These are phyloP conservation scores for Actias luna DNA, from an alignment of 2,888 invertebrate genomes.

Conservation along the genomic window DNA sequence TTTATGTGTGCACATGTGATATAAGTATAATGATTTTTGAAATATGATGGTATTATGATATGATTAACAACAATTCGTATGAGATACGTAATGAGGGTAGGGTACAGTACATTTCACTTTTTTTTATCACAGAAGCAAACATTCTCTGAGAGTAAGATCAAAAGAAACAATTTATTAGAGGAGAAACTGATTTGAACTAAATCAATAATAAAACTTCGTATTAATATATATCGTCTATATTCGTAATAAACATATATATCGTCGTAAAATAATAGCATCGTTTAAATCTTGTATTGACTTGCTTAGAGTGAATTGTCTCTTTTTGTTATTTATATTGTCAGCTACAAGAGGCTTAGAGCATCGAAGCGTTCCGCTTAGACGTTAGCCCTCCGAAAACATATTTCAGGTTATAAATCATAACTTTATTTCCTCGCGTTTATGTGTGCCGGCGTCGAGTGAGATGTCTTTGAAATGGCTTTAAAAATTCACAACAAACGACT, in stretches of 20 bases:
- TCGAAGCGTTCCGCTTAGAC: conserved; percentile 41
- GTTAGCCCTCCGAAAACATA: conserved; percentile 63
- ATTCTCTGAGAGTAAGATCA: no score
- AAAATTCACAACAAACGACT: conserved; percentile 75
- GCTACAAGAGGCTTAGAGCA: conserved; percentile 52
- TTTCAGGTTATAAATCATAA: conserved; percentile 80
- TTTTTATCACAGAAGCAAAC: no score
- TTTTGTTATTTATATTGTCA: conserved; percentile 54
- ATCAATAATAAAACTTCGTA: background rate
- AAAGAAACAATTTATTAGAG: background rate
- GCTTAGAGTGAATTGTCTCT: background rate
- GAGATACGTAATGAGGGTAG: no score
- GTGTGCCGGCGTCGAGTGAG: conserved; percentile 56
- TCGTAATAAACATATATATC: no score
- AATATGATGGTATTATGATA: no score
- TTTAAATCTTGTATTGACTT: background rate
- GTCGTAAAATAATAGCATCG: background rate
- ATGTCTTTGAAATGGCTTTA: conserved; percentile 76
- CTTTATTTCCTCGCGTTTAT: conserved; percentile 78
- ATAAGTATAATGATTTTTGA: no score
- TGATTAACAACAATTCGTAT: no score
- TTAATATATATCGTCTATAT: no score
- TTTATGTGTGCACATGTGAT: no score
- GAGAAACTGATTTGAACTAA: background rate
- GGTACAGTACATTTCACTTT: no score